Percentiles rank a stretch among this genome's conserved stretches.
Evolutionary conservation across 2,888 invertebrate species (phyloP).

Genomic region (Dryococelus australis): DNA sequence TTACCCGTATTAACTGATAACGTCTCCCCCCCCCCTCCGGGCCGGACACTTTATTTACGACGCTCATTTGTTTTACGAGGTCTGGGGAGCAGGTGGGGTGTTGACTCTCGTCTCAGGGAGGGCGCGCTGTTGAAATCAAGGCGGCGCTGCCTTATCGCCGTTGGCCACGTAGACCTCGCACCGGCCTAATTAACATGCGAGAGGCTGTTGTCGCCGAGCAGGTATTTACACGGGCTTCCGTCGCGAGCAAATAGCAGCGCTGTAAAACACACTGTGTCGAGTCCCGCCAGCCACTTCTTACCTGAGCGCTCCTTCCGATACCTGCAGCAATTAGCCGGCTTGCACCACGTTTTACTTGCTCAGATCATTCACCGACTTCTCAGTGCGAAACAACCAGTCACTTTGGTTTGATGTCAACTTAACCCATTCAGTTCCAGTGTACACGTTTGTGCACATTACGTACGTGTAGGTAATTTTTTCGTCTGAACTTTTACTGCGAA

Average conservation of each 20-base stretch:
- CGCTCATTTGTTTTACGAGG: slow-evolving; percentile 16
- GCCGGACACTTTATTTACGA: slow-evolving; percentile 10
- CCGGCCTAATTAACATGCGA: slow-evolving; percentile 12
- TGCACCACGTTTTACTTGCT: too few relatives aligned
- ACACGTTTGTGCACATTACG: too few relatives aligned
- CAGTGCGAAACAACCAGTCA: too few relatives aligned
- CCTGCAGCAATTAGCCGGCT: too few relatives aligned
- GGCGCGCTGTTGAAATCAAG: background rate
- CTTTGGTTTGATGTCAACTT: too few relatives aligned
- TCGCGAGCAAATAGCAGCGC: too few relatives aligned
- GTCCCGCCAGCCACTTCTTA: too few relatives aligned
- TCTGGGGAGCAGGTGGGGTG: background rate
- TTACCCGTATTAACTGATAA: slow-evolving; percentile 11
- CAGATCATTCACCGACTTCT: too few relatives aligned
- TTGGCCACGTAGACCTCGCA: background rate
- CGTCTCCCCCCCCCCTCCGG: background rate
- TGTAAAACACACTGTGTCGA: background rate
- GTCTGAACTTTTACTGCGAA: too few relatives aligned
- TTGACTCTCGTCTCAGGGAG: background rate
- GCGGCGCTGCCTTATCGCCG: background rate
- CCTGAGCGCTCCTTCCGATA: too few relatives aligned
- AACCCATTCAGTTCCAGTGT: too few relatives aligned
- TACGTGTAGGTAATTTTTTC: too few relatives aligned
- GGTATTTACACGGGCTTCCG: background rate
- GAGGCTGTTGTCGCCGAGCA: background rate